A percentile compares a stretch with the other conserved stretches of the same genome.
phyloP scores from a whole-genome alignment of 2,888 invertebrate genomes.

The Sinohyriopsis cumingii region DNA sequence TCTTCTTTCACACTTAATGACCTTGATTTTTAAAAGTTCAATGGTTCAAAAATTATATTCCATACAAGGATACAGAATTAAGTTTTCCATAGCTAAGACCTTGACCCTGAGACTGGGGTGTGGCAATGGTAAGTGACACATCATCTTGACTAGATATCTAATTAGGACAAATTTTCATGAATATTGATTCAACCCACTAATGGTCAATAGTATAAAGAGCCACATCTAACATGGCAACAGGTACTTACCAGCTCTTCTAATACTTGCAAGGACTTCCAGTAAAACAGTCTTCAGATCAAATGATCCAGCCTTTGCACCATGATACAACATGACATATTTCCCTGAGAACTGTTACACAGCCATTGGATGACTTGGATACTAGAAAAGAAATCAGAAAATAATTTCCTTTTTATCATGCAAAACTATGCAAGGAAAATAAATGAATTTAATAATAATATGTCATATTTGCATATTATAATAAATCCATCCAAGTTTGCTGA shows the following conservation, averaged over 20 bases:
- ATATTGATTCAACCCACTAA: not conserved
- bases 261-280: slow-evolving; percentile 86
- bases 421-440: too few relatives aligned
- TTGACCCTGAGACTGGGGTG: too few relatives aligned
- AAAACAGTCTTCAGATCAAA: slow-evolving; percentile 83
- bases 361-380: slow-evolving; percentile 88
- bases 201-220: not conserved
- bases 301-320: slow-evolving; percentile 83
- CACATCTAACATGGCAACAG: not conserved
- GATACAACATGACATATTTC: slow-evolving; percentile 94
- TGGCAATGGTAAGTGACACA: too few relatives aligned
- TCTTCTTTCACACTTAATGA: too few relatives aligned
- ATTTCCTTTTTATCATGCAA: too few relatives aligned
- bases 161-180: not conserved
- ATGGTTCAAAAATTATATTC: too few relatives aligned
- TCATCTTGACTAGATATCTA: not conserved
- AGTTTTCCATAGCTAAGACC: too few relatives aligned
- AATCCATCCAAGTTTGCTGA: too few relatives aligned
- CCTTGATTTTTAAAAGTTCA: too few relatives aligned
- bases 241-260: slow-evolving; percentile 87
- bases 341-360: slow-evolving; percentile 98
- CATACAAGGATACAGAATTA: too few relatives aligned
- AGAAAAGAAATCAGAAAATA: slow-evolving; percentile 14
- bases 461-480: too few relatives aligned
- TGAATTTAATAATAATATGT: too few relatives aligned